Base-by-base conservation (phyloP, 2,888 invertebrate species). In the Drymonia ruficornis region DNA sequence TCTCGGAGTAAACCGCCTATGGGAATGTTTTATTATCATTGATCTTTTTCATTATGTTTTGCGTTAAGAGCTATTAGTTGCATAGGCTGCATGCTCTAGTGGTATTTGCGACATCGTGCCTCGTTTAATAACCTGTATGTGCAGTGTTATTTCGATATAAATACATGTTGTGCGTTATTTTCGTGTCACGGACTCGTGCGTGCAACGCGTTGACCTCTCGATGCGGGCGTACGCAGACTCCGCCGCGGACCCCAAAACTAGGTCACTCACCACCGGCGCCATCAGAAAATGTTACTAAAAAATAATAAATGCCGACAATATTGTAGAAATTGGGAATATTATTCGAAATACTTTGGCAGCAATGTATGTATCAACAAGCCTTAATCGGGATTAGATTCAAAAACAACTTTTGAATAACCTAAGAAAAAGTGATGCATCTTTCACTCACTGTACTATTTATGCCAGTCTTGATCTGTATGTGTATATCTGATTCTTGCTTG, bases 241-340 rank as follows among this genome's bases (percentile, higher is more conserved):
- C 79, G 78, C 75, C 74, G 78, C 81, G 78, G 74, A 68, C 71
- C 74, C 71, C 74, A 57, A 62, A 89, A 79, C 80, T 89, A 75
- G 90, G 90, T 87, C 90, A 89, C 67, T 66, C 70, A 70, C 70
- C 69, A 63, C 63, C 71, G 77, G 65, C 76, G 72, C 74, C 74
- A 73, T 65, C 79, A 78, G 65, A 81, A 84, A 80, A 77, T 74
- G 76, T 66, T 76, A 70, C 70, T 74, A 69, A 61, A 67, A 68
- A 47, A 56, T 54, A 19, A 57, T 55, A 51, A 51, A 47, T 58
- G 43, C 57, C 50, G 38, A 50, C 28, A 46, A 13, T 56, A 63
- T 46, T 51, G 49, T 49, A 19, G 18, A 54, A 34, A 36, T 11
- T 23, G 46, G 15, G 8, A 28, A 28, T 15, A 9, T 40, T 11